These are phyloP conservation scores for Melieria picta DNA, from an alignment of 2,888 invertebrate species.

Conservation along the genomic window DNA sequence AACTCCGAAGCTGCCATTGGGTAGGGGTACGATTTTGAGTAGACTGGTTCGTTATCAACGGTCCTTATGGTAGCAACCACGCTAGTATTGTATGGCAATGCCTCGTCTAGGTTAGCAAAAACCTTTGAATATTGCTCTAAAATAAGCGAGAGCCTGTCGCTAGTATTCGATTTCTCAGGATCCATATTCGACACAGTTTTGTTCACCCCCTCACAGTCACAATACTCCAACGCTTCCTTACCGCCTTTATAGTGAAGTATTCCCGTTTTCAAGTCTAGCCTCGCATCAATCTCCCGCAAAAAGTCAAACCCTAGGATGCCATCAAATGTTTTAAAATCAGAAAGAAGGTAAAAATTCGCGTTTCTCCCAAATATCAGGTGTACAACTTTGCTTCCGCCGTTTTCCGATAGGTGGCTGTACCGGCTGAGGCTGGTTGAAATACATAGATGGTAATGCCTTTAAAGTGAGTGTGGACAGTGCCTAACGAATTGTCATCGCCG, in stretches of 20 bases:
- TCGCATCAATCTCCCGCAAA: conserved; percentile 30
- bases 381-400: too few relatives aligned
- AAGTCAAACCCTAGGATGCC: conserved; percentile 41
- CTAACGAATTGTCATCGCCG: too few relatives aligned
- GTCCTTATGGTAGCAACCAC: too few relatives aligned
- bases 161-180: background rate
- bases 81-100: too few relatives aligned
- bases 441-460: too few relatives aligned
- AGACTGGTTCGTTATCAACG: too few relatives aligned
- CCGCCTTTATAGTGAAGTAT: conserved; percentile 26
- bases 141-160: background rate
- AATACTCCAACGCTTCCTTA: conserved; percentile 23
- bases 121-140: conserved; percentile 14
- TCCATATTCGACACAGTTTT: background rate
- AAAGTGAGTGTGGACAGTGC: too few relatives aligned
- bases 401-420: too few relatives aligned
- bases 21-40: too few relatives aligned
- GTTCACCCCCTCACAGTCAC: conserved; percentile 21
- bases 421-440: too few relatives aligned
- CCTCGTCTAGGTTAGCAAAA: conserved; percentile 24
- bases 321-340: conserved; percentile 26
- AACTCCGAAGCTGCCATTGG: too few relatives aligned
- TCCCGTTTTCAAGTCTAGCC: conserved; percentile 27
- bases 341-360: conserved; percentile 24
- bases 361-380: conserved; percentile 24